Percentiles rank a stretch among this genome's conserved stretches.
Evolutionary conservation across 2,113 vertebrate species (phyloP).

Genomic region (Lepisosteus osseus): DNA sequence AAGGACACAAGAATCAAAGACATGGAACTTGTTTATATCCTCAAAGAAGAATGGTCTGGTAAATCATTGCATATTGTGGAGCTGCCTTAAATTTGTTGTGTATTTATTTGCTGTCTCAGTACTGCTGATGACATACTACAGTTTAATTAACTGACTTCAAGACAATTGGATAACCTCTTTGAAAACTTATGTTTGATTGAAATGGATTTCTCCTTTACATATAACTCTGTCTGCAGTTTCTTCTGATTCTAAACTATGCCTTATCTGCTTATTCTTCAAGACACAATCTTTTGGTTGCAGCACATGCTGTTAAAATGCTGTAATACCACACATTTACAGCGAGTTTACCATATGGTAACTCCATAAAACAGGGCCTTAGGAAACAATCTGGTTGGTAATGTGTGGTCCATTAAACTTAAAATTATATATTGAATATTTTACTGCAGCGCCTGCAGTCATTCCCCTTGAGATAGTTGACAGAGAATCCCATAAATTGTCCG

Average conservation of each 20-base stretch:
- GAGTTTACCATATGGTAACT: conserved; percentile 1
- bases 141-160: too few relatives aligned
- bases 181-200: too few relatives aligned
- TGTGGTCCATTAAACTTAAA: conserved; percentile 16
- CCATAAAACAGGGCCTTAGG: conserved; percentile 8
- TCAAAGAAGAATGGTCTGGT: too few relatives aligned
- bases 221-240: too few relatives aligned
- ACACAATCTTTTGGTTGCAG: background rate
- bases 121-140: too few relatives aligned
- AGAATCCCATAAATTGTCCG: background rate
- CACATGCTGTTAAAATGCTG: background rate
- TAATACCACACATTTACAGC: background rate
- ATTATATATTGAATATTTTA: conserved; percentile 8
- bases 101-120: too few relatives aligned
- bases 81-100: too few relatives aligned
- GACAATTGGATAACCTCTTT: too few relatives aligned
- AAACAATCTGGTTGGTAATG: conserved; percentile 13
- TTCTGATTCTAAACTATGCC: background rate
- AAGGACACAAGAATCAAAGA: too few relatives aligned
- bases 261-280: background rate
- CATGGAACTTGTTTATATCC: too few relatives aligned
- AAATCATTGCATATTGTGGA: too few relatives aligned
- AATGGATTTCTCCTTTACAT: too few relatives aligned
- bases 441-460: background rate
- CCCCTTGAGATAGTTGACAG: background rate